Base-by-base conservation (phyloP, 2,888 invertebrate genomes). In the Agonopterix subpropinquella region DNA sequence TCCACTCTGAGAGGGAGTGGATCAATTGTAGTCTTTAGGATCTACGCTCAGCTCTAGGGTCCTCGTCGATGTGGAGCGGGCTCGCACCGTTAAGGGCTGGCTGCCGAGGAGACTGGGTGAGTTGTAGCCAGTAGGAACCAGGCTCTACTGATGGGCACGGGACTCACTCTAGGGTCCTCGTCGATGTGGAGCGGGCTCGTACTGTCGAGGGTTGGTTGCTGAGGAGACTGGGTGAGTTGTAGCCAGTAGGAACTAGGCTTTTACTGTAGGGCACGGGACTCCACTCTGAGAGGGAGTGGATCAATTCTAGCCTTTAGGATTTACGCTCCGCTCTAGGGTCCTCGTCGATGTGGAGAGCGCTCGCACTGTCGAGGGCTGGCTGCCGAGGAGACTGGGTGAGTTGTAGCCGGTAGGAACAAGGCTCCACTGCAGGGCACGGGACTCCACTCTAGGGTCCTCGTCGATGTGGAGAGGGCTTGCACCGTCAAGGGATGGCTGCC, bases 401-500 rank as follows among this genome's bases (percentile, higher is more conserved):
- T 77, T 36, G 37, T 18, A 18, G 18, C 18, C 2, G 2, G 18
- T 18, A 18, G 18, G 18, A 18, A 18, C 18, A 3, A 18, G 18
- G 18, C 18, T 18, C 18, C 18, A 18, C 18, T 18, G 18, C 3
- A 18, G 18, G 18, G 18, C 2, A 18, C 2, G 18, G 4, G 18
- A 18, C 18, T 18, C 18, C 18, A 18, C 18, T n/a, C n/a, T n/a
- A 92, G 99, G 54, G 98, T 99, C 47, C 91, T 99, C 71, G 99
- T 99, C 36, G 99, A 99, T 88, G 98, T 99, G 48, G 99, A 99
- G 80, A 90, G 99, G 48, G 98, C 98, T 46, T 91, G 99, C 57
- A 99, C 99, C 2, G 98, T 99, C 50, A 99, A 99, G 84, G 98
- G 98, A 42, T 99, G 99, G 99, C 91, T 99, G 67, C 99, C 99